Conservation (phyloP, 2,797 vertebrate species). For the Tangara arthus region DNA sequence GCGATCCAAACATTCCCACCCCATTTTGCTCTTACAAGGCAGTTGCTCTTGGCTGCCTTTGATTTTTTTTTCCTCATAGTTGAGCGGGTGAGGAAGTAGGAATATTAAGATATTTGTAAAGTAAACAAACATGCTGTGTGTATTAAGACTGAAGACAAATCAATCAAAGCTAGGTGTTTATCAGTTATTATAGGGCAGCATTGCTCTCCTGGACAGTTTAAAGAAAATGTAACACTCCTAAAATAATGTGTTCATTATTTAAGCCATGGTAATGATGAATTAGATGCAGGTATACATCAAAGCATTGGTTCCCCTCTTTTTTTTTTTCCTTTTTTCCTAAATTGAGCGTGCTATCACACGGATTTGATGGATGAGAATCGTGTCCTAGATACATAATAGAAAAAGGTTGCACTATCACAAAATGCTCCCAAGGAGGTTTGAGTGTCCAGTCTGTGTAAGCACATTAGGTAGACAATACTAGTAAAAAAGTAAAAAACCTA, state of each 20-base stretch:
- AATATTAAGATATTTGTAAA: not conserved
- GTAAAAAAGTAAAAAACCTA: not conserved
- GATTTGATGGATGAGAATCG: not conserved
- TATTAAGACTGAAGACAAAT: not conserved
- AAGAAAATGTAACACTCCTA: not conserved
- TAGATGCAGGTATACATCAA: not conserved
- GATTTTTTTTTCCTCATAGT: not conserved
- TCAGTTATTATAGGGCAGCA: not conserved
- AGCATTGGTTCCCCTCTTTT: not conserved
- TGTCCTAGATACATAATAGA: not conserved
- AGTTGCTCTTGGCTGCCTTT: conserved; percentile 3
- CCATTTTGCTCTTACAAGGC: not conserved
- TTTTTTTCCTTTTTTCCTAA: not conserved
- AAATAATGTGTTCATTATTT: not conserved
- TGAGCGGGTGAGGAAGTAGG: not conserved
- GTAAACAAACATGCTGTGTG: not conserved
- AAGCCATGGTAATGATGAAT: not conserved
- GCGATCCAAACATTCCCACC: not conserved
- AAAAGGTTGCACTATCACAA: not conserved
- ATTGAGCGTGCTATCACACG: not conserved
- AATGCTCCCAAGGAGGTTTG: not conserved
- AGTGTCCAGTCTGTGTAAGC: not conserved
- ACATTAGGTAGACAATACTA: not conserved
- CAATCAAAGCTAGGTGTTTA: not conserved
- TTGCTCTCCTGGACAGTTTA: not conserved